These are phyloP conservation scores for Pampusana beccarii DNA, from an alignment of 2,113 vertebrate genomes.

Conservation along the genomic window DNA sequence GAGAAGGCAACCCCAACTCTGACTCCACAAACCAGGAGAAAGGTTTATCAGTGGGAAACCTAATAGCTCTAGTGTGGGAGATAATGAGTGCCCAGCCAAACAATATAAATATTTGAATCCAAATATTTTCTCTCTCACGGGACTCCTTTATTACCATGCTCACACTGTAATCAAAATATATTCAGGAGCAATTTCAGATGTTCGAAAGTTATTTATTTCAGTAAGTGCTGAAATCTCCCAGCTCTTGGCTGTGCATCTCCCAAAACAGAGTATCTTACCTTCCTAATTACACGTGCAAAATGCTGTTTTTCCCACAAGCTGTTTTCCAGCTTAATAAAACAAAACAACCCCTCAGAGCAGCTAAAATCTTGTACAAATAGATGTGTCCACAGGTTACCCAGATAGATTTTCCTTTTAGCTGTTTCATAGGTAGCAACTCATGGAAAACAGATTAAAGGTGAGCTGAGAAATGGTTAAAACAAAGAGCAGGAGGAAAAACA, in stretches of 20 bases:
- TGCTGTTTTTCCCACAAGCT: background rate
- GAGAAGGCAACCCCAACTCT: background rate
- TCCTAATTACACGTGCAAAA: constrained; percentile 1
- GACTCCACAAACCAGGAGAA: background rate
- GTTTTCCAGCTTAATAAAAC: background rate
- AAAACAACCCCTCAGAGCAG: background rate
- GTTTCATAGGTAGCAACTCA: background rate
- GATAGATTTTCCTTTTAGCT: background rate
- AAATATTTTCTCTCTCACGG: background rate
- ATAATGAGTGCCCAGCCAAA: background rate
- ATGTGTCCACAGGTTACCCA: background rate
- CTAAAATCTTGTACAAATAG: background rate
- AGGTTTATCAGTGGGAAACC: background rate
- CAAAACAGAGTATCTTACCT: background rate
- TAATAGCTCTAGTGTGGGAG: background rate
- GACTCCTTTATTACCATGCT: constrained; percentile 7
- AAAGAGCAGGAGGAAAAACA: background rate
- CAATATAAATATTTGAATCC: background rate
- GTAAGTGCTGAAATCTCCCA: background rate
- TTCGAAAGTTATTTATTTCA: constrained; percentile 33
- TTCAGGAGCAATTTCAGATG: background rate
- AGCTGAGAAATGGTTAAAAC: background rate
- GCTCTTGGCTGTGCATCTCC: background rate
- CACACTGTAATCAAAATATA: constrained; percentile 9
- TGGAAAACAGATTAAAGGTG: background rate